Conservation (phyloP, 1,140 invertebrate genomes). For the Augochlora pura region DNA sequence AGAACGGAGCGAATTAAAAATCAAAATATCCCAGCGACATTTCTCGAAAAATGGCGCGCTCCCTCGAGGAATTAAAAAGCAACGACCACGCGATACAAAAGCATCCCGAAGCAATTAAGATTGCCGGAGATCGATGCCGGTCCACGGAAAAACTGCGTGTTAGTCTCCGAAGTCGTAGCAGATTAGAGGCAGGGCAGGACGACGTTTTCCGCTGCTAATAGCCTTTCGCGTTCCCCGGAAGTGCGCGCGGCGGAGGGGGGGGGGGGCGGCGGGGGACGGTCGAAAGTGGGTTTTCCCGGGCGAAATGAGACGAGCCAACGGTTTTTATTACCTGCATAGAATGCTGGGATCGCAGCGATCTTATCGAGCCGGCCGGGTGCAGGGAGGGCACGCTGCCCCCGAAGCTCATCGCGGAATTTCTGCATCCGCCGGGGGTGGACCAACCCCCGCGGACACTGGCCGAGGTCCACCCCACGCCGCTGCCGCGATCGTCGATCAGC, state of each 20-base stretch:
- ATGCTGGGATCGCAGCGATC: constrained; percentile 75
- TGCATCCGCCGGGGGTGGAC: constrained; percentile 74
- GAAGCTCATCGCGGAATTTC: constrained; percentile 76
- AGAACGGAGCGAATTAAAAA: too few relatives aligned
- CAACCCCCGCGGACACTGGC: constrained; percentile 72
- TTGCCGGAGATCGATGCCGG: too few relatives aligned
- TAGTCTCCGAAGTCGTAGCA: too few relatives aligned
- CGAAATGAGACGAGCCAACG: background rate
- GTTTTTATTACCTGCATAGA: constrained; percentile 70
- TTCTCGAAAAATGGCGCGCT: too few relatives aligned
- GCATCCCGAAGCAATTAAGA: too few relatives aligned
- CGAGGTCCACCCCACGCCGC: constrained; percentile 68
- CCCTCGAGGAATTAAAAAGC: too few relatives aligned
- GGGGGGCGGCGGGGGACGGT: background rate
- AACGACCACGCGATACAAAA: too few relatives aligned
- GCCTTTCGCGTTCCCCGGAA: background rate
- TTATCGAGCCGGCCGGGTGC: constrained; percentile 73
- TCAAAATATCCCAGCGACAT: too few relatives aligned
- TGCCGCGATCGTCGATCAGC: constrained; percentile 75
- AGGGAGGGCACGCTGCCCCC: constrained; percentile 76
- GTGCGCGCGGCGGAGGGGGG: background rate
- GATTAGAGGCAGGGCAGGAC: too few relatives aligned
- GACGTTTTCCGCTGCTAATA: too few relatives aligned
- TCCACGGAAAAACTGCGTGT: too few relatives aligned
- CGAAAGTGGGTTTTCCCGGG: background rate